Evolutionary conservation across 2,888 invertebrate genomes (phyloP), one percentile per base, ranked within the genome.

Genomic region (Aphodius granarius): DNA sequence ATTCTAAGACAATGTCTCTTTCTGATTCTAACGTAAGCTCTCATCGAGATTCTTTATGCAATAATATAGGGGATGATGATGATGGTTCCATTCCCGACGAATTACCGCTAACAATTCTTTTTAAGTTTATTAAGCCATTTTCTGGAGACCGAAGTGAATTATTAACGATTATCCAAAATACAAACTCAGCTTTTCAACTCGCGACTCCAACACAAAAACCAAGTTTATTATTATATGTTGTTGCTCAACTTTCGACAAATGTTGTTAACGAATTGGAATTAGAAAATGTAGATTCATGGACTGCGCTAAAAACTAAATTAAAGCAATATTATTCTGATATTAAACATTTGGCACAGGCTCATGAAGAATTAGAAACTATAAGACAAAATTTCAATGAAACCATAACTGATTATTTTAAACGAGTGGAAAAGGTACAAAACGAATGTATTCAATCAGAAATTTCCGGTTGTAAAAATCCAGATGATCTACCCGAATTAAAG

Each of bases 291-390:
- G 22, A 17, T 9, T 72, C 72, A 0, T 68, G 70, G 74, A 74
- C 68, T 15, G 70, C 19, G 62, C 18, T 74, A 17, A 74, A 74
- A 70, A n/a, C n/a, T 21, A 77, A 74, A 74, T 63, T 77, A 21
- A 75, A 74, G 63, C 43, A 64, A 63, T 78, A 75, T 66, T 77
- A 76, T 71, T 64, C 73, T 20, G 73, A 78, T 16, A 73, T 20
- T 2, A 77, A 74, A 22, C 71, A 78, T 71, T 62, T 77, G 0
- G 71, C 66, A 13, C 74, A 78, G 23, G 17, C 72, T 5, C 75
- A 78, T 65, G 78, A 78, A 72, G 76, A 76, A 71, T 63, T 78
- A 63, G 78, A 76, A 22, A 78, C 78, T 16, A 77, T 78, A 17
- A 76, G 73, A 23, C 76, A 79, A 77, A 62, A 21, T 65, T 18